These are phyloP conservation scores for Neelides folsomi DNA, from an alignment of 2,888 invertebrate species.

Conservation along the genomic window DNA sequence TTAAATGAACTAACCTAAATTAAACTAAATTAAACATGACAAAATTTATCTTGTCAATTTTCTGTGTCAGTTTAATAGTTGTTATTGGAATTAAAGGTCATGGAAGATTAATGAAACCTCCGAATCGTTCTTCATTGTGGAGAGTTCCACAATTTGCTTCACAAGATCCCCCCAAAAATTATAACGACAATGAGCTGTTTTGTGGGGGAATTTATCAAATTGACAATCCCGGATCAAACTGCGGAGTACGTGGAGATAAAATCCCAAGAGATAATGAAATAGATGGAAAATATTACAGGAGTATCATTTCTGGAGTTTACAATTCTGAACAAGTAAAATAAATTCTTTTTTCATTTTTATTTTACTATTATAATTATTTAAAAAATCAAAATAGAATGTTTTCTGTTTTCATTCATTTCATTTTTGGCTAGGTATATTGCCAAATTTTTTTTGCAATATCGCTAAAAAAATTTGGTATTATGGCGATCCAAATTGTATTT, in stretches of 20 bases:
- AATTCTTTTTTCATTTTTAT: neutral
- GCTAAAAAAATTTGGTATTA: too few relatives aligned
- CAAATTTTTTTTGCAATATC: too few relatives aligned
- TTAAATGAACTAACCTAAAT: too few relatives aligned
- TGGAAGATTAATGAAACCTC: neutral
- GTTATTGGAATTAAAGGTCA: constrained; percentile 4
- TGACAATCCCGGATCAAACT: neutral
- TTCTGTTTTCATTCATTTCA: too few relatives aligned
- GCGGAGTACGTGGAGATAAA: neutral
- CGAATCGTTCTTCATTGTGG: neutral
- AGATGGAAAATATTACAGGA: neutral
- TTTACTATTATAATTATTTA: neutral
- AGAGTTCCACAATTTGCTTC: neutral
- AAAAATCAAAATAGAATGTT: neutral
- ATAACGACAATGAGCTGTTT: neutral
- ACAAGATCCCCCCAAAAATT: neutral
- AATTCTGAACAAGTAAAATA: neutral
- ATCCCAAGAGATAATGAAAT: neutral
- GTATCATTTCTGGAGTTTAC: neutral
- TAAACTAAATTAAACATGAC: too few relatives aligned
- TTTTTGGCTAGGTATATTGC: too few relatives aligned
- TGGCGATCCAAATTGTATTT: too few relatives aligned
- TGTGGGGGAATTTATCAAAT: neutral
- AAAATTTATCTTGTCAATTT: too few relatives aligned
- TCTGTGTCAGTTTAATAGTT: too few relatives aligned